Conservation (phyloP, 2,797 vertebrate genomes). For the Peromyscus melanophrys region DNA sequence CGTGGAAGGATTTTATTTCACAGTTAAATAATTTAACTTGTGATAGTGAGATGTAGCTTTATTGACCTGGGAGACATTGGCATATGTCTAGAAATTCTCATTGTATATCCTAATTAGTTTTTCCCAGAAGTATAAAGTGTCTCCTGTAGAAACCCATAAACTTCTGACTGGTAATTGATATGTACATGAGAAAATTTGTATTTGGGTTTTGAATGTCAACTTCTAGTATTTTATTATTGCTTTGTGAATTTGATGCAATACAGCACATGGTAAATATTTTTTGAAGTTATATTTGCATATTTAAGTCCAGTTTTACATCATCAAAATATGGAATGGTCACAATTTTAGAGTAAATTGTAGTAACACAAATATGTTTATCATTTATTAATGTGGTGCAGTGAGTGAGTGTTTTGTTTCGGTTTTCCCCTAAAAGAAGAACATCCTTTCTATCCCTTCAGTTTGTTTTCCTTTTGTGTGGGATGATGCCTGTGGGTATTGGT, state of each 20-base stretch:
- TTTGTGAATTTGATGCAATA: conserved; percentile 10
- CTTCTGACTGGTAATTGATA: conserved; percentile 6
- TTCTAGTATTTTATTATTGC: conserved; percentile 12
- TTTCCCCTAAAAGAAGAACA: not conserved
- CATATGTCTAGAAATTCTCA: not conserved
- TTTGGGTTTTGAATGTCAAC: conserved; percentile 42
- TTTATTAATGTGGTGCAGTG: not conserved
- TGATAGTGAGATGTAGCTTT: conserved; percentile 12
- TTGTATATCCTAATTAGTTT: not conserved
- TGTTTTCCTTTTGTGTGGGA: not conserved
- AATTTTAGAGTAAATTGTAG: conserved; percentile 42
- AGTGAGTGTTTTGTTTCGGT: not conserved
- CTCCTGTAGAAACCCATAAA: not conserved
- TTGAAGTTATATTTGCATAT: not conserved
- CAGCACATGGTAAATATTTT: not conserved
- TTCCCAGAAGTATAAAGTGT: not conserved
- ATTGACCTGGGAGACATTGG: conserved; percentile 23
- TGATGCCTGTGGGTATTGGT: not conserved
- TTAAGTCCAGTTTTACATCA: not conserved
- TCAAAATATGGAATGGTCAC: not conserved
- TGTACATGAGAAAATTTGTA: conserved; percentile 57
- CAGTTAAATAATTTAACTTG: conserved; percentile 53
- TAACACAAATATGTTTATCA: not conserved
- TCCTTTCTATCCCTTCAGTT: not conserved
- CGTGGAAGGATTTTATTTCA: conserved; percentile 69